Evolutionary conservation across 1,140 invertebrate species (phyloP), one percentile per base, ranked within the genome.

Genomic region (Panulirus ornatus): DNA sequence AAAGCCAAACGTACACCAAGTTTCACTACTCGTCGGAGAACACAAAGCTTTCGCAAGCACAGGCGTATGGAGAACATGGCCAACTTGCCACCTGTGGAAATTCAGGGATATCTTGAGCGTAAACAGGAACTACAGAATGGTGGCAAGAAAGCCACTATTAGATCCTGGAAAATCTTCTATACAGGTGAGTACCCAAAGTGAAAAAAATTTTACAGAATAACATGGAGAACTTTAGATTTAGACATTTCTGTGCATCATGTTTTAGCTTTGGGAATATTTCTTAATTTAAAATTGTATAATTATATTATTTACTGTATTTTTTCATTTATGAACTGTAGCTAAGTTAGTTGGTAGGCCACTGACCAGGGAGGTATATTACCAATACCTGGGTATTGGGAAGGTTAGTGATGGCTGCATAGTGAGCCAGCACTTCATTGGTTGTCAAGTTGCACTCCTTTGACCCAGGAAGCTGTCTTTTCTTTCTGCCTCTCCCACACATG

Each of bases 91-190:
- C 97, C 98, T 0, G 97, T 98, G 0, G 98, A 98, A 93, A 97
- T 98, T 78, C 97, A 99, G 94, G 98, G 98, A 0, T 95, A 96
- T 91, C 94, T 99, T 47, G 99, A 99, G 91, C 95, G 99, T 40
- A 99, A 99, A 94, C 98, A 99, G 93, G 97, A 99, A 92, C 94
- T 98, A 3, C 97, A 98, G 91, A 96, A 96, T 88, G 98, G 98
- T 27, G 98, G 98, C 3, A 99, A 99, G 94, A 96, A 97, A 92
- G 98, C 98, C 0, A 97, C 98, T 0, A 97, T 99, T 16, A 95
- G 99, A 6, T 98, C 98, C 0, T 99, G 99, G 99, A 99, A 99
- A 93, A 96, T 96, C 76, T 98, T 97, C 94, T 99, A 99, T 93
- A 98, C 97, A 3, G 94, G 95, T 95, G 91, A 79, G 66, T 47